Evolutionary conservation across 1,140 invertebrate species (phyloP).

Genomic region (Dendroctonus valens): DNA sequence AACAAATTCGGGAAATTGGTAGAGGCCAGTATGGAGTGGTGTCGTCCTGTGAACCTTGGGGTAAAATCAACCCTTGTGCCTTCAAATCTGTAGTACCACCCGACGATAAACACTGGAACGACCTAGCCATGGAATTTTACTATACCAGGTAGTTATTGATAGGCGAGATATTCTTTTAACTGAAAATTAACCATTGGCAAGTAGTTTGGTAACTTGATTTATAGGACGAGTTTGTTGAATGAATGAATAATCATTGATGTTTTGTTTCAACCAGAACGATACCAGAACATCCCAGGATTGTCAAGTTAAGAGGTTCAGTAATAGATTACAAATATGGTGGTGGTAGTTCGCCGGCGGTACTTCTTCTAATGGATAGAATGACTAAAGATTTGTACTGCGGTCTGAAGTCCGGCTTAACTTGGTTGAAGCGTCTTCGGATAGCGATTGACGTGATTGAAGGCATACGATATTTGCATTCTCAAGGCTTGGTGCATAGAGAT

Average conservation of each 20-base stretch:
- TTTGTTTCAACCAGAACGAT: slow-evolving; percentile 63
- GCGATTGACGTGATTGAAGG: slow-evolving; percentile 82
- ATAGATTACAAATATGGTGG: slow-evolving; percentile 77
- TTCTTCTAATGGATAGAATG: slow-evolving; percentile 75
- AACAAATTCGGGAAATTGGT: slow-evolving; percentile 78
- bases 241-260: background rate
- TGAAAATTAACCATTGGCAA: too few species aligned
- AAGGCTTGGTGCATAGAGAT: slow-evolving; percentile 85
- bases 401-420: slow-evolving; percentile 69
- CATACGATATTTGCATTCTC: slow-evolving; percentile 84
- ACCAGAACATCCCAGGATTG: slow-evolving; percentile 79
- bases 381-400: slow-evolving; percentile 80
- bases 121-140: slow-evolving; percentile 90
- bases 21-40: slow-evolving; percentile 93
- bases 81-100: slow-evolving; percentile 90
- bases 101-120: slow-evolving; percentile 90
- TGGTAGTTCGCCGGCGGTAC: slow-evolving; percentile 68
- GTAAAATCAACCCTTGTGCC: slow-evolving; percentile 70
- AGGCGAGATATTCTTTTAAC: too few species aligned
- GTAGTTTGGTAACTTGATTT: too few species aligned
- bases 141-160: slow-evolving; percentile 63
- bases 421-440: slow-evolving; percentile 68
- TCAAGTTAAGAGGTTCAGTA: slow-evolving; percentile 77
- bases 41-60: slow-evolving; percentile 81
- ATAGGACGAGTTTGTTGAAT: too few species aligned